Conservation (phyloP, 2,113 vertebrate species). For the Acinonyx jubatus region DNA sequence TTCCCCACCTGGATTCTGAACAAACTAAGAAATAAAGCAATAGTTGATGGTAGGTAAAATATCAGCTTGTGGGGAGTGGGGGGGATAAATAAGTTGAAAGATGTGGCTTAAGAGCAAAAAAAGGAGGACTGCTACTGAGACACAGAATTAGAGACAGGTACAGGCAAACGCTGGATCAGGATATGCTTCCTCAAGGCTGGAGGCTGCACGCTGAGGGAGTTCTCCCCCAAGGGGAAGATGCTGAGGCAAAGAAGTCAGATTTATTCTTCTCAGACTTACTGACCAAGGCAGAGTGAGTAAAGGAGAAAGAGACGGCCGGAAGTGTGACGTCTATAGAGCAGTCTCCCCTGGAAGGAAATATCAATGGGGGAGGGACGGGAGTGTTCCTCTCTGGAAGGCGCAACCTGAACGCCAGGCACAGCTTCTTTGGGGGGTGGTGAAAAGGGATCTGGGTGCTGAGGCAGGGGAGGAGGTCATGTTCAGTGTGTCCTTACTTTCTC, state of each 20-base stretch:
- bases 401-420: neutral
- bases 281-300: neutral
- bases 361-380: fast-evolving
- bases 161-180: too few relatives aligned
- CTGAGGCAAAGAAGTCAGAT: neutral
- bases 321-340: fast-evolving
- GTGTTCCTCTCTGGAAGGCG: too few relatives aligned
- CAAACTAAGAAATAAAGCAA: neutral
- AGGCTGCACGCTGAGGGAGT: neutral
- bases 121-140: neutral
- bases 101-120: neutral
- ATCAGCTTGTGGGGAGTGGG: neutral
- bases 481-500: neutral
- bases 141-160: neutral
- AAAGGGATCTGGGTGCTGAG: neutral
- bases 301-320: neutral
- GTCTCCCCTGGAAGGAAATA: neutral
- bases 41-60: neutral
- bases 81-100: neutral
- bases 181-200: neutral
- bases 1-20: neutral
- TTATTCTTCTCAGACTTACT: neutral
- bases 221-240: neutral
- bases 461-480: neutral
- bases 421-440: neutral